A percentile compares a stretch with the other conserved stretches of the same genome.
Evolutionary conservation across 1,140 invertebrate species (phyloP).

Genomic region (Bombyx mori): DNA sequence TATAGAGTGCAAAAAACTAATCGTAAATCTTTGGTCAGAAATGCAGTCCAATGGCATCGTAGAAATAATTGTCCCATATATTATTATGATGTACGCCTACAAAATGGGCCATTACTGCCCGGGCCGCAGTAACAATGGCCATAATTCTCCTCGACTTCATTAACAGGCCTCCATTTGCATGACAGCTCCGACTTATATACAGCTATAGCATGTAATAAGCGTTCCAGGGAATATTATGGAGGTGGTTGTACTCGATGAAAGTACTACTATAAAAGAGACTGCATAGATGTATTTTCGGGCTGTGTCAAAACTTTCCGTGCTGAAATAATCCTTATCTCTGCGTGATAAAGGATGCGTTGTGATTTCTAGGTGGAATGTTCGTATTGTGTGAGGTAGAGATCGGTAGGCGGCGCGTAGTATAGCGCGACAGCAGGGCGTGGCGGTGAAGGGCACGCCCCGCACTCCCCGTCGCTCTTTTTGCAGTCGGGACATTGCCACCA

Average conservation of each 20-base stretch:
- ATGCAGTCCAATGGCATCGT: slow-evolving; percentile 39
- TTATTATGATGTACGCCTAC: slow-evolving; percentile 62
- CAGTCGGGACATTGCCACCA: slow-evolving; percentile 30
- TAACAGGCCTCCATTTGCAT: slow-evolving; percentile 69
- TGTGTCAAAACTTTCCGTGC: background rate
- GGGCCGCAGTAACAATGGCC: slow-evolving; percentile 63
- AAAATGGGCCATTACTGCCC: slow-evolving; percentile 63
- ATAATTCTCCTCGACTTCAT: slow-evolving; percentile 68
- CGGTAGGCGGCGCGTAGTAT: slow-evolving; percentile 53
- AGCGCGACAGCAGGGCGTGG: slow-evolving; percentile 52
- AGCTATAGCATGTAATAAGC: slow-evolving; percentile 53
- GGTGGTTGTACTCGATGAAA: slow-evolving; percentile 27
- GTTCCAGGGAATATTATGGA: slow-evolving; percentile 38
- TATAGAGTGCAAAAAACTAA: no score
- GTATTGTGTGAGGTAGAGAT: slow-evolving; percentile 12
- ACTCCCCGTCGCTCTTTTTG: slow-evolving; percentile 30
- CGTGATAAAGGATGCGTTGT: slow-evolving; percentile 12
- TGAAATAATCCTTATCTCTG: slow-evolving; percentile 28
- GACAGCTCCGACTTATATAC: slow-evolving; percentile 58
- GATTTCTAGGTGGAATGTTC: slow-evolving; percentile 16
- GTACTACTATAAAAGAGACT: slow-evolving; percentile 6
- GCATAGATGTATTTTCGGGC: no score
- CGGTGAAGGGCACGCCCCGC: slow-evolving; percentile 36
- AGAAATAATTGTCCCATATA: slow-evolving; percentile 57
- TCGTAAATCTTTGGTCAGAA: slow-evolving; percentile 11